phyloP scores from a whole-genome alignment of 2,888 invertebrate genomes.

The Nipponacmea schrenckii region DNA sequence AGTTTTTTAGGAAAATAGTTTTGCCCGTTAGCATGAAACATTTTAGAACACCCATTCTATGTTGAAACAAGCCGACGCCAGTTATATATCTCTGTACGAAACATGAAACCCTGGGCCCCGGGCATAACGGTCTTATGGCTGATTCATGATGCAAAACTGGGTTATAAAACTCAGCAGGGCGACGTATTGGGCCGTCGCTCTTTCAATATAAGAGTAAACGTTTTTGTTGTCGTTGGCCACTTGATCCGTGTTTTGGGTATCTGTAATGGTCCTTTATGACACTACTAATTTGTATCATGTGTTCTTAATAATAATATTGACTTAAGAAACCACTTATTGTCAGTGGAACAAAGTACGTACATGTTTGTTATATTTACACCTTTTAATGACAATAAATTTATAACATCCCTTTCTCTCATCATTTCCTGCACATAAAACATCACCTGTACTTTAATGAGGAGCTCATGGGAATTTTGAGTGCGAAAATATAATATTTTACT shows the following conservation, averaged over 20 bases:
- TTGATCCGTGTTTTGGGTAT: slow-evolving; percentile 4
- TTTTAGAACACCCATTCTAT: neutral
- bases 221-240: slow-evolving; percentile 4
- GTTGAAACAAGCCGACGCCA: neutral
- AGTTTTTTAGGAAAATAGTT: neutral
- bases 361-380: slow-evolving; percentile 2
- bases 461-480: too few species aligned
- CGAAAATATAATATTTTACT: too few species aligned
- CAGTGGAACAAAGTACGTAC: neutral
- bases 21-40: neutral
- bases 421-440: too few species aligned
- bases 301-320: slow-evolving; percentile 9
- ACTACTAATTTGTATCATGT: slow-evolving; percentile 9
- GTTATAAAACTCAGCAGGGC: slow-evolving; percentile 8
- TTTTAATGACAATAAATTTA: neutral
- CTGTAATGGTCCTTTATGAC: slow-evolving; percentile 7
- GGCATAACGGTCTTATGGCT: neutral
- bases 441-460: too few species aligned
- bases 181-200: neutral
- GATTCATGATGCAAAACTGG: neutral
- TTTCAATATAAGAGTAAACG: slow-evolving; percentile 1
- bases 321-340: neutral
- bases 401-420: too few species aligned
- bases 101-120: neutral
- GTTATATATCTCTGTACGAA: too few species aligned